phyloP scores from a whole-genome alignment of 2,888 invertebrate species.

The Strigamia crassipes region DNA sequence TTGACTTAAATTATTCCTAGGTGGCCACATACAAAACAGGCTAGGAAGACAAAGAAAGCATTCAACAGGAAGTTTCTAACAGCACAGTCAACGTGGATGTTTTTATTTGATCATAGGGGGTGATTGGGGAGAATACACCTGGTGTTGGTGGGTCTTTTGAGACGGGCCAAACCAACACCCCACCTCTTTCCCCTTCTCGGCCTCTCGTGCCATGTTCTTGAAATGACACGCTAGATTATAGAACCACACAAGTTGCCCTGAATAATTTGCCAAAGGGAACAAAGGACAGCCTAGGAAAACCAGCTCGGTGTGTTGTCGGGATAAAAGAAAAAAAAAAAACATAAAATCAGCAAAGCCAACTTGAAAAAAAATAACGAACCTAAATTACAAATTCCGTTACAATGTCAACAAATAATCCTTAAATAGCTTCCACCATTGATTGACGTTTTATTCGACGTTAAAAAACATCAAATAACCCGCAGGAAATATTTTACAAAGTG shows the following conservation, averaged over 20 bases:
- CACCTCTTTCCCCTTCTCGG: slow-evolving; percentile 7
- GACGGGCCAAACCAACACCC: background rate
- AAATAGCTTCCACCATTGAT: too few species aligned
- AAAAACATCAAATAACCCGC: too few species aligned
- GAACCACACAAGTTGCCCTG: slow-evolving; percentile 31
- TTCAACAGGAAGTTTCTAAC: background rate
- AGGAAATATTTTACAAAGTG: too few species aligned
- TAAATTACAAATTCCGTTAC: too few species aligned
- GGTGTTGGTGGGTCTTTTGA: slow-evolving; percentile 34
- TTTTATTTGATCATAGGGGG: slow-evolving; percentile 14
- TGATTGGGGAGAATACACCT: slow-evolving; percentile 32
- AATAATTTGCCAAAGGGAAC: slow-evolving; percentile 31
- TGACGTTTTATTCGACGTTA: too few species aligned
- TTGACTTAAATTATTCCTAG: background rate
- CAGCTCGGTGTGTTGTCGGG: background rate
- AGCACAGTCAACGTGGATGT: background rate
- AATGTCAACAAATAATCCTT: too few species aligned
- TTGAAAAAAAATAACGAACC: background rate
- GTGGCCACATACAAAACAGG: background rate
- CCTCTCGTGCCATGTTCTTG: slow-evolving; percentile 37
- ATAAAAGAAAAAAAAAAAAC: background rate
- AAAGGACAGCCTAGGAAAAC: slow-evolving; percentile 1
- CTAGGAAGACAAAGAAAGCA: background rate
- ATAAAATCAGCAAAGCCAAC: background rate
- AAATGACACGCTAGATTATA: slow-evolving; percentile 34